These are phyloP conservation scores for Telenomus remus DNA, from an alignment of 1,140 invertebrate genomes.

Conservation along the genomic window DNA sequence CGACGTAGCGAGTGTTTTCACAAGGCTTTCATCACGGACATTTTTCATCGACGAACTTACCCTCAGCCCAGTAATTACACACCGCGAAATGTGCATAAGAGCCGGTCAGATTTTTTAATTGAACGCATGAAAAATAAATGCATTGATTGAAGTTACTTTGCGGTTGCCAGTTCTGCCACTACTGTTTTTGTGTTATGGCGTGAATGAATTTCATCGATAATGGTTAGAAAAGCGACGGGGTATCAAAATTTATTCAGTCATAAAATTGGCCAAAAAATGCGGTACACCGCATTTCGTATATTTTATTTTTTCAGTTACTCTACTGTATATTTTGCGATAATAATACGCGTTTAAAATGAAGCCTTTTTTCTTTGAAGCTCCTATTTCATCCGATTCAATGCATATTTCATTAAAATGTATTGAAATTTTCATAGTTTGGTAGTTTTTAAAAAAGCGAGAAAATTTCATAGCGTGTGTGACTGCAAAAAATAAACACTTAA, in stretches of 20 bases:
- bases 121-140: slow-evolving; percentile 30
- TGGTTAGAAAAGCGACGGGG: too few relatives aligned
- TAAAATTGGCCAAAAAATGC: neutral
- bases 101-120: slow-evolving; percentile 18
- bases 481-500: too few relatives aligned
- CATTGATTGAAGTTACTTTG: slow-evolving; percentile 16
- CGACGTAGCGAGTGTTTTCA: neutral
- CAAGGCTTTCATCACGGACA: neutral
- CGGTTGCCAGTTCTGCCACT: neutral
- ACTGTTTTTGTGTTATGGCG: too few relatives aligned
- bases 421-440: too few relatives aligned
- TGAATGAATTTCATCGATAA: too few relatives aligned
- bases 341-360: too few relatives aligned
- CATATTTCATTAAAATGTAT: too few relatives aligned
- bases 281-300: slow-evolving; percentile 1
- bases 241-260: neutral
- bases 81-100: slow-evolving; percentile 3
- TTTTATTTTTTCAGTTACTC: neutral
- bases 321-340: too few relatives aligned
- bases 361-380: too few relatives aligned
- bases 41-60: slow-evolving; percentile 19
- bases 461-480: too few relatives aligned
- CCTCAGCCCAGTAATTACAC: slow-evolving; percentile 13
- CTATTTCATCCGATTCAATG: too few relatives aligned
- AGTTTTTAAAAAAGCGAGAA: too few relatives aligned